phyloP scores from a whole-genome alignment of 2,888 invertebrate species.

The Chrysodeixis includens region DNA sequence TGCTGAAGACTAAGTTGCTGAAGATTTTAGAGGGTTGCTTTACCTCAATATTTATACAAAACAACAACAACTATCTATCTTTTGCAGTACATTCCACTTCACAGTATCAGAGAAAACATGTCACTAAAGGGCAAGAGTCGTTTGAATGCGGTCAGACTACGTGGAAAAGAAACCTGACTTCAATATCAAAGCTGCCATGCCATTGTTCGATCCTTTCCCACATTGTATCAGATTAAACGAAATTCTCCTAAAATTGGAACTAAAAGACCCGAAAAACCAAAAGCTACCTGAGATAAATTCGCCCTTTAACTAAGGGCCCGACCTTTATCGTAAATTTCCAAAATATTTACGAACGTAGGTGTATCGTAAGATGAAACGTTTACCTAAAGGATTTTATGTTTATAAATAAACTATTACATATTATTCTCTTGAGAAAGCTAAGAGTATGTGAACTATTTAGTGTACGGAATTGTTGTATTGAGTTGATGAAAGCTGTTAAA shows the following conservation, averaged over 20 bases:
- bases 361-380: slow-evolving; percentile 3
- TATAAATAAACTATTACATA: not conserved
- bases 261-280: not conserved
- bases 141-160: too few relatives aligned
- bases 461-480: too few relatives aligned
- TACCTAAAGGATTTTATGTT: slow-evolving; percentile 1
- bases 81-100: too few relatives aligned
- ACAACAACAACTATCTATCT: too few relatives aligned
- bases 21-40: too few relatives aligned
- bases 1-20: too few relatives aligned
- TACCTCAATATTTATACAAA: too few relatives aligned
- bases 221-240: not conserved
- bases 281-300: slow-evolving; percentile 2
- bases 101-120: too few relatives aligned
- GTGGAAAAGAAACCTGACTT: not conserved
- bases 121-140: too few relatives aligned
- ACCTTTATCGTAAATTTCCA: slow-evolving; percentile 2
- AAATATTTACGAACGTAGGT: slow-evolving; percentile 3
- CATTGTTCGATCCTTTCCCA: not conserved
- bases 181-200: not conserved
- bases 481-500: too few relatives aligned
- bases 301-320: slow-evolving; percentile 1
- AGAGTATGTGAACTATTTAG: not conserved
- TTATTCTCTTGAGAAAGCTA: not conserved
- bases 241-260: not conserved